Evolutionary conservation across 1,140 invertebrate species (phyloP), one percentile per base, ranked within the genome.

Genomic region (Zaprionus davidi): DNA sequence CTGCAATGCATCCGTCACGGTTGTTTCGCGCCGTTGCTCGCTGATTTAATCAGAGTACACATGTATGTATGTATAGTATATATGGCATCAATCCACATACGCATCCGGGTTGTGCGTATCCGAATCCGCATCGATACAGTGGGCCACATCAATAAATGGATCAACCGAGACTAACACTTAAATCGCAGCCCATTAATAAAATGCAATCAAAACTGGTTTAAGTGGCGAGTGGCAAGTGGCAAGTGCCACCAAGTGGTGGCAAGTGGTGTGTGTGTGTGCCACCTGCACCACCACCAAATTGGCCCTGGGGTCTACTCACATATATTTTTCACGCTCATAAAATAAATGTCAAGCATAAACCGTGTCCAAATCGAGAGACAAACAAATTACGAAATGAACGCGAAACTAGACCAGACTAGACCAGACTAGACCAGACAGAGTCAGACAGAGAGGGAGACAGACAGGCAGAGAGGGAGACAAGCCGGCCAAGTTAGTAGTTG

Each of bases 271-370:
- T 62, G 63, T 62, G 58, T 68, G 53, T 24, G 66, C 78, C 86
- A 85, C 76, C 78, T 84, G 81, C 81, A 69, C 55, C 63, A 53
- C 56, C 60, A 63, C 5, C 41, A 64, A 62, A 62, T 62, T 62
- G 59, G 24, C 49, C 49, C 49, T 36, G 46, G 62, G 38, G 34
- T 51, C 38, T 56, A 79, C 53, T 78, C 77, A 88, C 77, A 88
- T 88, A 90, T 76, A 90, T 90, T 90, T 82, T 90, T 57, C 85
- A 90, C 86, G 85, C 82, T 81, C 85, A 90, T 90, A 90, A 90
- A 90, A 90, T 90, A 90, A 90, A 90, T 90, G 85, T 90, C 86
- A 82, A 66, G 73, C 86, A 72, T 82, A 85, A 85, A 90, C 86
- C 85, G 76, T 90, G 79, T 78, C 85, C 70, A 85, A 90, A 71